Evolutionary conservation across 2,797 vertebrate genomes (phyloP), one percentile per base, ranked within the genome.

Genomic region (Moxostoma hubbsi): DNA sequence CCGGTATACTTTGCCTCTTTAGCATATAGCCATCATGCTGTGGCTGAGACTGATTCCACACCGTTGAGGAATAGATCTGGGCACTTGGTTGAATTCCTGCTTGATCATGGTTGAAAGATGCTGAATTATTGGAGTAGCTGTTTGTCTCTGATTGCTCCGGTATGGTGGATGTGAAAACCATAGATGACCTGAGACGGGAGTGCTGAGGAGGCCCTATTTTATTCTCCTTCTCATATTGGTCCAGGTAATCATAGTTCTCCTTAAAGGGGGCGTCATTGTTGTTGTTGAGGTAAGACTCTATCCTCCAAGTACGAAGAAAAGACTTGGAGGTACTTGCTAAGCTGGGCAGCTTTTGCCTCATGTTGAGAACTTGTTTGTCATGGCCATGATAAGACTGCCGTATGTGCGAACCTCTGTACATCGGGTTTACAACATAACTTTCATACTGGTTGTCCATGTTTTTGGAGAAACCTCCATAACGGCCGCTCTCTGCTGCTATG

Each of bases 231-330:
- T 98, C 97, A 2, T 91, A 92, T 65, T 94, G 90, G 54, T 95
- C 94, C 68, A 92, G 81, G 81, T 92, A 90, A 64, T 95, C 94
- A 36, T 89, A 89, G 7, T 92, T 93, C 59, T 96, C 91, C 49
- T 90, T 89, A 0, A 83, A 85, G 0, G 92, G 89, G 46, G 83
- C 81, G 16, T 98, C 97, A 0, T 91, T 87, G 0, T 94, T 95
- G 59, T 96, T 95, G 53, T 96, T 96, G 84, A 99, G 93, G 82
- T 98, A 99, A 0, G 96, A 96, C 75, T 98, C 95, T 62, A 99
- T 97, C 84, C 97, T 90, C 95, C 92, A 94, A 77, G 95, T 95
- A 7, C 96, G 95, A 36, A 98, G 92, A 88, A 96, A 98, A 0
- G 96, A 95, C 80, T 95, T 98, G 0, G 96, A 96, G 2, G 95